phyloP scores from a whole-genome alignment of 2,797 vertebrate species.

The Pseudopleuronectes americanus region DNA sequence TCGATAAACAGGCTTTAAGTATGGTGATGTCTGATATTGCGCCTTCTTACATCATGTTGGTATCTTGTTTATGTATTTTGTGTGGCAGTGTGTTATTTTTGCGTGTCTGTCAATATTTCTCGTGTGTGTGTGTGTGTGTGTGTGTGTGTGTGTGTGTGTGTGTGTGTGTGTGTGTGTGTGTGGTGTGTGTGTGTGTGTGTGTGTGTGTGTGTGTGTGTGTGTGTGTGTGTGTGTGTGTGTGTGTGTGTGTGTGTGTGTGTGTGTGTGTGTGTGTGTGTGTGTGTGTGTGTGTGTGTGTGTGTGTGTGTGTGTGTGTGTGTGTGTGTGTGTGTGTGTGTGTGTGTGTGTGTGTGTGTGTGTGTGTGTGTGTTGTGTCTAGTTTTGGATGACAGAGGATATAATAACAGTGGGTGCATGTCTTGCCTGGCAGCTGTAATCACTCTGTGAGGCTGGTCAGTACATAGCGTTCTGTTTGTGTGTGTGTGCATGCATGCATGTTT shows the following conservation, averaged over 20 bases:
- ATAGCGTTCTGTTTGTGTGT: constrained; percentile 20
- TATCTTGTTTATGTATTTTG: constrained; percentile 67
- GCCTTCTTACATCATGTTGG: constrained; percentile 72
- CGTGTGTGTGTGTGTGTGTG: neutral
- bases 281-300: neutral
- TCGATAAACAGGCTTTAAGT: constrained; percentile 70
- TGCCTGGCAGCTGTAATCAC: constrained; percentile 42
- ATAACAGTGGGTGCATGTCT: constrained; percentile 48
- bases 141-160: constrained; percentile 7
- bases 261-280: constrained; percentile 18
- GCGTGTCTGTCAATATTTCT: constrained; percentile 32
- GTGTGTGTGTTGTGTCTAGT: constrained; percentile 17
- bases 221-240: neutral
- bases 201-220: constrained; percentile 18
- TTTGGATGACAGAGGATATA: constrained; percentile 41
- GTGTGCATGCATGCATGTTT: constrained; percentile 1
- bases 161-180: constrained; percentile 16
- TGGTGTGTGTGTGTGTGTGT: neutral
- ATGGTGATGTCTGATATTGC: constrained; percentile 69
- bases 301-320: constrained; percentile 18
- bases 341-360: constrained; percentile 2
- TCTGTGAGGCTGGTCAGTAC: constrained; percentile 37
- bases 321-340: constrained; percentile 5
- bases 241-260: constrained; percentile 4
- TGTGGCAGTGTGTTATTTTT: constrained; percentile 45